Evolutionary conservation across 2,797 vertebrate species (phyloP), one percentile per base, ranked within the genome.

Genomic region (Rhynchotus rufescens): DNA sequence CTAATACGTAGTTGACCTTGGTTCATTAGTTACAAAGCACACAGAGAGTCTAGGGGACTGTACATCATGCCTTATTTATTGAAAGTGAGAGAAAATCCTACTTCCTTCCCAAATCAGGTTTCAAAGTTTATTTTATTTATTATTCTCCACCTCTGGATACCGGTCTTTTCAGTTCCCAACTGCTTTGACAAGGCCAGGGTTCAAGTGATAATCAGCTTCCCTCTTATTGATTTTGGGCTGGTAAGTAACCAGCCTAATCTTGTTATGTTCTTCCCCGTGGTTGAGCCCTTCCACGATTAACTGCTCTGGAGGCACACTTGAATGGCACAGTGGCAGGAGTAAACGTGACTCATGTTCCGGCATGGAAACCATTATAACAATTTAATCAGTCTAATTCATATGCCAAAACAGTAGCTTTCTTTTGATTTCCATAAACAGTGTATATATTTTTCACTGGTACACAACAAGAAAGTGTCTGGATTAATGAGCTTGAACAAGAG

Each of bases 151-250:
- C 51, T 90, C 47, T 80, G 65, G 49, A 47, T 78, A 84, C 5
- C 17, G 26, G 65, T 13, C 72, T 84, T 91, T 84, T 72, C 62
- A 88, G 86, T 91, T 88, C 66, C 81, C 54, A 90, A 42, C 8
- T 38, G 68, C 77, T 91, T 92, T 80, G 76, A 92, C 81, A 84
- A 56, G 36, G 88, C 76, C 61, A 86, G 61, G 73, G 65, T 86
- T 90, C 75, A 80, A 76, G 36, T 56, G 72, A 56, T 88, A 93
- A 94, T 92, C 84, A 78, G 49, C 92, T 82, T 86, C 25, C 47
- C 45, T 75, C 81, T 59, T 84, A 93, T 73, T 83, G 90, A 92
- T 86, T 88, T 88, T 38, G 69, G 38, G 38, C 68, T 84, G 32
- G 21, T 86, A 88, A 90, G 59, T 65, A 92, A 93, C 59, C 61